Percentiles rank a stretch among this genome's conserved stretches.
phyloP scores from a whole-genome alignment of 2,888 invertebrate genomes.

The Coenonympha glycerion region DNA sequence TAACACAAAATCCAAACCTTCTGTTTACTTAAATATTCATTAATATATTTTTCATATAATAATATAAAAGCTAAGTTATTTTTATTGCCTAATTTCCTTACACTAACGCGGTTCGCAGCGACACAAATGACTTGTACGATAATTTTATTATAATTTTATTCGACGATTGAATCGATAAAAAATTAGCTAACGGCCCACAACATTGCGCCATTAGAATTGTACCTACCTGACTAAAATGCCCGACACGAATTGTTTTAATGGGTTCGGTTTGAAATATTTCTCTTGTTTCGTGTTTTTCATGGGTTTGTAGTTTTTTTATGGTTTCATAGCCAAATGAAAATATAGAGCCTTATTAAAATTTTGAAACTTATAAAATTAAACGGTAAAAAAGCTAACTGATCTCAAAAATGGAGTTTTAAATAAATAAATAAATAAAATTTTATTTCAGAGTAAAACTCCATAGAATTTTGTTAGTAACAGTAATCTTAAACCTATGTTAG shows the following conservation, averaged over 20 bases:
- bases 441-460: too few species aligned
- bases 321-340: neutral
- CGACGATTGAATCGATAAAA: slow-evolving; percentile 19
- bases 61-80: slow-evolving; percentile 13
- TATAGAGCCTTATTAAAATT: too few species aligned
- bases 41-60: neutral
- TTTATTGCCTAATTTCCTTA: slow-evolving; percentile 21
- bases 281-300: neutral
- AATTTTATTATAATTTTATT: slow-evolving; percentile 26
- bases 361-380: too few species aligned
- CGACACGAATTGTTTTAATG: slow-evolving; percentile 2
- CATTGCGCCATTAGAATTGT: slow-evolving; percentile 13
- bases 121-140: slow-evolving; percentile 19
- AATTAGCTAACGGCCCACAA: slow-evolving; percentile 18
- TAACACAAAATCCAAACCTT: neutral
- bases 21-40: neutral
- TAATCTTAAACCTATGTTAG: too few species aligned
- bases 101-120: slow-evolving; percentile 17
- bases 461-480: too few species aligned
- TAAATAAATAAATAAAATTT: too few species aligned
- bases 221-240: slow-evolving; percentile 1
- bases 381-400: too few species aligned
- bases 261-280: neutral
- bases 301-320: neutral
- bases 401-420: too few species aligned